Percentiles rank a stretch among this genome's conserved stretches.
Evolutionary conservation across 2,888 invertebrate species (phyloP).

Genomic region (Crematogaster levior): DNA sequence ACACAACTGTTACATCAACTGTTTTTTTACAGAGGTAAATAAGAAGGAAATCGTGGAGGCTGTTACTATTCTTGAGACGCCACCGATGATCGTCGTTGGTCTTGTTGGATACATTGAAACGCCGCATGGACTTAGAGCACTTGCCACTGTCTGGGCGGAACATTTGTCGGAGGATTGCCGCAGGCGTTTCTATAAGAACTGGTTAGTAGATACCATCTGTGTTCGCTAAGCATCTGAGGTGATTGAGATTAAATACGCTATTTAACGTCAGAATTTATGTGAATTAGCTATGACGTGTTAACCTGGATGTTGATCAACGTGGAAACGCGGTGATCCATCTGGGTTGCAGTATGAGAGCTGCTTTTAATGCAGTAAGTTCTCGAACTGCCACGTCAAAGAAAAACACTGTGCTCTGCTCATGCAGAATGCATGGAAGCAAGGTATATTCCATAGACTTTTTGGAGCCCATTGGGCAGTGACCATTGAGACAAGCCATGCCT

Average conservation of each 20-base stretch:
- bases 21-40: conserved; percentile 93
- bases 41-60: conserved; percentile 99
- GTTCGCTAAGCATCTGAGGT: not conserved
- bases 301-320: conserved; percentile 71
- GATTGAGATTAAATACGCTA: not conserved
- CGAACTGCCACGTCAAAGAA: conserved; percentile 89
- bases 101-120: conserved; percentile 99
- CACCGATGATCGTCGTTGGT: conserved; percentile 99
- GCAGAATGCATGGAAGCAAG: conserved; percentile 87
- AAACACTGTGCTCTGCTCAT: conserved; percentile 86
- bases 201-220: conserved; percentile 88
- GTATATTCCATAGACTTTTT: conserved; percentile 92
- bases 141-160: conserved; percentile 99
- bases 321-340: conserved; percentile 73
- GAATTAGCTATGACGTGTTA: conserved; percentile 65
- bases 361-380: conserved; percentile 86
- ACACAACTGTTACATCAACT: not conserved
- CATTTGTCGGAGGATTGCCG: conserved; percentile 99
- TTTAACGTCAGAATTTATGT: not conserved
- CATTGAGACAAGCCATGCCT: conserved; percentile 91
- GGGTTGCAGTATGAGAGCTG: conserved; percentile 82
- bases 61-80: conserved; percentile 98
- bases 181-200: conserved; percentile 99
- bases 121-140: conserved; percentile 97
- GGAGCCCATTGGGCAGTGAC: conserved; percentile 90